Evolutionary conservation across 2,888 invertebrate genomes (phyloP).

Genomic region (Amphipoea lucens): DNA sequence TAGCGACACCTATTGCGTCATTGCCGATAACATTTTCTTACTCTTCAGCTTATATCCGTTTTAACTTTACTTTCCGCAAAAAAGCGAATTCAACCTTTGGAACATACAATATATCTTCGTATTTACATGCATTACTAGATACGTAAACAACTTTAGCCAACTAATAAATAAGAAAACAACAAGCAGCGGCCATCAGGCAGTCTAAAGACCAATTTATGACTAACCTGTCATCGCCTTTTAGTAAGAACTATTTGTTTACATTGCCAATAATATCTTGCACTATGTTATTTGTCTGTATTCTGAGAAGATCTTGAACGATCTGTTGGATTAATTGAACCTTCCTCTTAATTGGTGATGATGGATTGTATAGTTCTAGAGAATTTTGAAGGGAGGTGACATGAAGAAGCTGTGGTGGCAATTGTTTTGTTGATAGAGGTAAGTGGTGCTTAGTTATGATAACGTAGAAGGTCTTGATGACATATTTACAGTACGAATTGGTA

Average conservation of each 20-base stretch:
- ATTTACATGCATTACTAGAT: background rate
- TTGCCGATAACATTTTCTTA: background rate
- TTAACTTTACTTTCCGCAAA: background rate
- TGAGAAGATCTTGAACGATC: conserved; percentile 20
- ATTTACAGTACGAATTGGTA: background rate
- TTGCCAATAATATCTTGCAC: conserved; percentile 36
- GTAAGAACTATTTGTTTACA: conserved; percentile 42
- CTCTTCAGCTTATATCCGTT: background rate
- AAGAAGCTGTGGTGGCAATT: background rate
- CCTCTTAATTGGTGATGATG: conserved; percentile 23
- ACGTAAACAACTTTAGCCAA: background rate
- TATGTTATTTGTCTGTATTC: conserved; percentile 22
- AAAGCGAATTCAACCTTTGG: background rate
- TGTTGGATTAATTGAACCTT: conserved; percentile 18
- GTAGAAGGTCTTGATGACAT: background rate
- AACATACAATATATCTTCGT: background rate
- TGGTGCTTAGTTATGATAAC: background rate
- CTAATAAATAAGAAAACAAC: conserved; percentile 25
- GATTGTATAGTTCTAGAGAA: conserved; percentile 17
- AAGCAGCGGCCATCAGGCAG: conserved; percentile 12
- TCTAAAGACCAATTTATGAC: conserved; percentile 40
- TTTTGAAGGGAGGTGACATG: background rate
- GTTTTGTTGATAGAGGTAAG: conserved; percentile 4
- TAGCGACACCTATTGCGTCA: background rate
- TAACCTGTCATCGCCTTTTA: conserved; percentile 44